Base-by-base conservation (phyloP, 2,797 vertebrate genomes). In the Characodon lateralis region DNA sequence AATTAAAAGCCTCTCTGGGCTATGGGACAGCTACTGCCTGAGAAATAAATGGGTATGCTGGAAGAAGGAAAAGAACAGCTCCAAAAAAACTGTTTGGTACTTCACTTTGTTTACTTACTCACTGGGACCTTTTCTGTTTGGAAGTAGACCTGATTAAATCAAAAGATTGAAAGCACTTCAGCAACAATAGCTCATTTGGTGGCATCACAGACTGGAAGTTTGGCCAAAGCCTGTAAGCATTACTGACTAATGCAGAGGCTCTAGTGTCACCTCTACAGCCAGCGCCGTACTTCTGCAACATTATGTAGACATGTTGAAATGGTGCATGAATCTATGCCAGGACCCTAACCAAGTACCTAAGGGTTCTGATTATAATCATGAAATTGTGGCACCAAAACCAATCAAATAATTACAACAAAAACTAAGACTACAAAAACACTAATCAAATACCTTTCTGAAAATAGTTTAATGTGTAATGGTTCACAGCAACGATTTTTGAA, bases 1-100 rank as follows among this genome's bases (percentile, higher is more conserved):
- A 61, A 66, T 46, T 75, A 65, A 72, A 80, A 13, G 61, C 71
- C 51, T 41, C 69, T 76, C 22, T 71, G 22, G 46, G 63, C 68
- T 46, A 46, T 1, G 0, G 16, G 55, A 51, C 12, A 56, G 59
- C 61, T 51, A 58, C 69, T 41, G 76, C 71, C 72, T 72, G 2
- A n/a, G 48, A 74, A 56, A 69, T 43, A 74, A 78, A 78, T 0
- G 22, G n/a, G 41, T 56, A 28, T 68, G 1, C 12, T 68, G 31
- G 63, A 12, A 12, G 4, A 46, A 48, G 69, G 28, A 8, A 51
- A 69, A 63, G 12, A 13, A 41, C 50, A 16, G 31, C 20, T 46
- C 31, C 41, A 65, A 55, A 31, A 41, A 43, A 14, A 51, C 26
- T 5, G 5, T 6, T 31, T 35, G 50, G 39, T 58, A 3, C 56